Conservation (phyloP, 2,888 invertebrate genomes). For the Agonopterix subpropinquella region DNA sequence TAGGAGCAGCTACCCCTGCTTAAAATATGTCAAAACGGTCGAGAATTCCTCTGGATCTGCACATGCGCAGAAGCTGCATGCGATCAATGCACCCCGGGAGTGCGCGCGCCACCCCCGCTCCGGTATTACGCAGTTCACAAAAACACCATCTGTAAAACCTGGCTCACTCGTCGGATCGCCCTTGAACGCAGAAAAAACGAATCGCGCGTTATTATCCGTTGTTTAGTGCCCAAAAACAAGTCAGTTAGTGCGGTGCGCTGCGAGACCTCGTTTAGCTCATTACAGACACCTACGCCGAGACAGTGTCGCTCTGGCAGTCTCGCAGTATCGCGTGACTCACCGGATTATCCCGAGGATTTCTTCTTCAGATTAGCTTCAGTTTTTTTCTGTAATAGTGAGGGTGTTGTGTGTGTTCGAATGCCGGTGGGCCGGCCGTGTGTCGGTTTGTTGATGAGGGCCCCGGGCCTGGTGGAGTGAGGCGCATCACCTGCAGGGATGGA, state of each 20-base stretch:
- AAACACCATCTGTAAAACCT: constrained; percentile 48
- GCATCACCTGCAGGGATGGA: constrained; percentile 61
- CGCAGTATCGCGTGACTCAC: constrained; percentile 63
- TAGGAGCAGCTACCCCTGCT: constrained; percentile 9
- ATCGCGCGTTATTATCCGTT: constrained; percentile 23
- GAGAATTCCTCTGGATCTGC: constrained; percentile 35
- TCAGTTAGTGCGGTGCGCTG: constrained; percentile 22
- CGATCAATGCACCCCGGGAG: constrained; percentile 67
- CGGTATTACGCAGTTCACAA: constrained; percentile 67
- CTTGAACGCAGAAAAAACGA: constrained; percentile 44
- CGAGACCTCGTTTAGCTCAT: constrained; percentile 54
- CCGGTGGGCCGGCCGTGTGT: constrained; percentile 66
- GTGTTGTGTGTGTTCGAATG: constrained; percentile 55
- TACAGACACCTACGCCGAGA: constrained; percentile 70
- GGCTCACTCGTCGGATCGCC: constrained; percentile 41
- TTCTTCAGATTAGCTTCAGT: constrained; percentile 35
- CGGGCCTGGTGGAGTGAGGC: constrained; percentile 49
- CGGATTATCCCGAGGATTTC: constrained; percentile 57
- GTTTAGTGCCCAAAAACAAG: constrained; percentile 28
- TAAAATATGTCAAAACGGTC: constrained; percentile 56
- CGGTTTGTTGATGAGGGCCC: constrained; percentile 62
- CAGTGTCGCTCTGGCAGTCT: constrained; percentile 25
- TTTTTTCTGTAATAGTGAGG: constrained; percentile 27
- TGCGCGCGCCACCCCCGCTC: constrained; percentile 65
- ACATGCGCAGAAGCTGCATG: constrained; percentile 59